Conservation (phyloP, 2,113 vertebrate species). For the Myrmecobius fasciatus region DNA sequence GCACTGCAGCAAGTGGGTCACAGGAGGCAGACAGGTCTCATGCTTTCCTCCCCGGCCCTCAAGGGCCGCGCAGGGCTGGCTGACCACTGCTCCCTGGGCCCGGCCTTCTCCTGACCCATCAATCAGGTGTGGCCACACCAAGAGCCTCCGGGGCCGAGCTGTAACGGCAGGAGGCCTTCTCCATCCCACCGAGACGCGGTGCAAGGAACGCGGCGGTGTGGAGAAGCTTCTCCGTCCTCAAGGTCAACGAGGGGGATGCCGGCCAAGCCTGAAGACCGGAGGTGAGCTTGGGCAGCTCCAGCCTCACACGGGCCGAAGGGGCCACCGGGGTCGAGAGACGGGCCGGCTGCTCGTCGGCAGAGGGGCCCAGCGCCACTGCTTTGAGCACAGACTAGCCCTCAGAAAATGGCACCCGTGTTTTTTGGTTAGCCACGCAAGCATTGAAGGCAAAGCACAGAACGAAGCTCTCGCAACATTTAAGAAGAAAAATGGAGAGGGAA, state of each 20-base stretch:
- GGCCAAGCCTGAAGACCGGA: conserved; percentile 31
- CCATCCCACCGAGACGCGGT: conserved; percentile 17
- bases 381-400: neutral
- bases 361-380: conserved; percentile 19
- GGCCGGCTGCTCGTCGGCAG: conserved; percentile 36
- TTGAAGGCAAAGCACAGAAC: conserved; percentile 68
- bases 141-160: neutral
- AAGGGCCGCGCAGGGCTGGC: neutral
- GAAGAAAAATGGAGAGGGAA: conserved; percentile 86
- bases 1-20: no score
- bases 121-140: no score
- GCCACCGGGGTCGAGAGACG: neutral
- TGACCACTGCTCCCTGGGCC: neutral
- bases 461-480: conserved; percentile 68
- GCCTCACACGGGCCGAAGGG: conserved; percentile 13
- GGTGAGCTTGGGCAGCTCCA: conserved; percentile 36
- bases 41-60: neutral
- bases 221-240: conserved; percentile 52
- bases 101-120: neutral
- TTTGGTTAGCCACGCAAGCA: conserved; percentile 62
- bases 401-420: conserved; percentile 21
- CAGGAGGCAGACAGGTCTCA: neutral
- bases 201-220: conserved; percentile 13
- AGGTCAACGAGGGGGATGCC: conserved; percentile 58
- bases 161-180: neutral